These are phyloP conservation scores for Bombus superbus DNA, from an alignment of 1,140 invertebrate species.

Conservation along the genomic window DNA sequence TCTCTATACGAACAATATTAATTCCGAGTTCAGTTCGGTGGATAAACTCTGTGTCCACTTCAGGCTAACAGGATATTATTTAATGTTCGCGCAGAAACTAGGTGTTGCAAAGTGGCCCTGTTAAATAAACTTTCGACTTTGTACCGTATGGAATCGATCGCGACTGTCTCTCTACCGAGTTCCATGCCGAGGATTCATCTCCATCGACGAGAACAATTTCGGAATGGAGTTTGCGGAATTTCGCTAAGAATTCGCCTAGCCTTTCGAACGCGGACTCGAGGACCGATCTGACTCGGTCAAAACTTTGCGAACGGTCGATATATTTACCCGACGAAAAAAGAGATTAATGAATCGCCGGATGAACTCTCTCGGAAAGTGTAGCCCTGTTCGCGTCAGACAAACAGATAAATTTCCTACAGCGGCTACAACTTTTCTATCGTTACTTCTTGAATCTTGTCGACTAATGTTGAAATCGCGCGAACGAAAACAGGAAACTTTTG, in stretches of 20 bases:
- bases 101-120: slow-evolving; percentile 11
- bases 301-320: slow-evolving; percentile 37
- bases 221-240: slow-evolving; percentile 58
- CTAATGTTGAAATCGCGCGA: background rate
- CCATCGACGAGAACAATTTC: slow-evolving; percentile 51
- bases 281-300: slow-evolving; percentile 30
- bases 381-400: background rate
- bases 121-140: slow-evolving; percentile 51
- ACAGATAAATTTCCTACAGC: slow-evolving; percentile 13
- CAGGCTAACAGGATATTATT: slow-evolving; percentile 26
- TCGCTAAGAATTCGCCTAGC: slow-evolving; percentile 51
- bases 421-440: background rate
- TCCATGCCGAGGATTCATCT: slow-evolving; percentile 23
- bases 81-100: background rate
- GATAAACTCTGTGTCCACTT: slow-evolving; percentile 27
- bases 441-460: background rate
- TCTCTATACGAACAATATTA: slow-evolving; percentile 18
- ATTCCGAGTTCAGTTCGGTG: slow-evolving; percentile 13
- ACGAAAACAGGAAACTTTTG: background rate
- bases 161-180: background rate
- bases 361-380: slow-evolving; percentile 10
- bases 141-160: slow-evolving; percentile 36
- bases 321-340: slow-evolving; percentile 20
- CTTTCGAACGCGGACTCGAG: slow-evolving; percentile 15
- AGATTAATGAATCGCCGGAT: slow-evolving; percentile 52